Percentiles rank a stretch among this genome's conserved stretches.
phyloP scores from a whole-genome alignment of 37 sponge, comb jelly and placozoan species.

The Agelas oroides region DNA sequence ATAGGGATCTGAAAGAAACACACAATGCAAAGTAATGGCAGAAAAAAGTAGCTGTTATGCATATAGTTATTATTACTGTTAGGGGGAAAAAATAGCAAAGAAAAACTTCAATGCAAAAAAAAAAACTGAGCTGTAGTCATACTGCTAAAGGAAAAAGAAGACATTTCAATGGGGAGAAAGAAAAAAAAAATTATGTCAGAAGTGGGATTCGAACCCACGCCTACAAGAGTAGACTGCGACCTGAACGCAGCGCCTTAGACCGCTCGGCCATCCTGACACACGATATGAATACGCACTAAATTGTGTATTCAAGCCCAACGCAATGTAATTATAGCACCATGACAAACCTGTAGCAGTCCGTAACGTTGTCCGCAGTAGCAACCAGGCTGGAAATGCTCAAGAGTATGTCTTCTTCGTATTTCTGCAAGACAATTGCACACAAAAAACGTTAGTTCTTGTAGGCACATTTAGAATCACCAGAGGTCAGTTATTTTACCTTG shows the following conservation, averaged over 20 bases:
- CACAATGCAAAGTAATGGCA: too few relatives aligned
- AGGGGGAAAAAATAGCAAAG: too few relatives aligned
- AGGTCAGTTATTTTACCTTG: too few relatives aligned
- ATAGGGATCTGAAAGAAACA: conserved; percentile 50
- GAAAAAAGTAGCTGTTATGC: too few relatives aligned
- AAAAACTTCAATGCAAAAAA: too few relatives aligned
- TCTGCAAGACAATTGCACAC: not conserved
- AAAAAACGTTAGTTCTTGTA: not conserved
- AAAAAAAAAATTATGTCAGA: conserved; percentile 73
- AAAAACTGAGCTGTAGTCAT: too few relatives aligned
- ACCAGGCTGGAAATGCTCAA: conserved; percentile 18
- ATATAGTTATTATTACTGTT: too few relatives aligned
- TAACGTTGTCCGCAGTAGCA: not conserved
- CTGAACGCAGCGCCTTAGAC: conserved; percentile 98
- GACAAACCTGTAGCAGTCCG: conserved; percentile 26
- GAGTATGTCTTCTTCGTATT: conserved; percentile 30
- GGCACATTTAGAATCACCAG: too few relatives aligned
- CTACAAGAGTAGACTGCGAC: conserved; percentile 96
- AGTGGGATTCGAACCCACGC: conserved; percentile 99
- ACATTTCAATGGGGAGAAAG: not conserved
- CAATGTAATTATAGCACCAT: not conserved
- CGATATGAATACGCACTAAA: not conserved
- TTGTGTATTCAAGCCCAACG: not conserved
- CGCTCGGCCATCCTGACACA: conserved; percentile 95
- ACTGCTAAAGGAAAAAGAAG: too few relatives aligned